phyloP scores from a whole-genome alignment of 2,113 vertebrate species.

The Bubalus kerabau region DNA sequence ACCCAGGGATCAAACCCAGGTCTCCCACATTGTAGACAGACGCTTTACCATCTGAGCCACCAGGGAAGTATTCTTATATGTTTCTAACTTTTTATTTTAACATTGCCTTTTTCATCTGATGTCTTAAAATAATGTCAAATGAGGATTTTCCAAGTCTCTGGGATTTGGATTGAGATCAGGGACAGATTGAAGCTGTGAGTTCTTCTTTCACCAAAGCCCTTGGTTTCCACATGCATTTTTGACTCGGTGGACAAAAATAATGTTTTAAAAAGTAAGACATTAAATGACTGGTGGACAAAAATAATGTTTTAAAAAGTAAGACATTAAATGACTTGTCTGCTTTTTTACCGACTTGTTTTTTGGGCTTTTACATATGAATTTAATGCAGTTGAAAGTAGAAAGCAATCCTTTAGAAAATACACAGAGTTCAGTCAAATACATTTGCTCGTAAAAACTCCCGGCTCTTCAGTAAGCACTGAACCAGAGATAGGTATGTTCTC shows the following conservation, averaged over 20 bases:
- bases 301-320: constrained; percentile 20
- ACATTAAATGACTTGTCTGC: neutral
- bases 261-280: constrained; percentile 22
- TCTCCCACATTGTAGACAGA: too few relatives aligned
- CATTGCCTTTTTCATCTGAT: neutral
- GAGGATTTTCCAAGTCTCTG: neutral
- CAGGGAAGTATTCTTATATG: neutral
- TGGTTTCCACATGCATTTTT: neutral
- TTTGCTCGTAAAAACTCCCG: constrained; percentile 51
- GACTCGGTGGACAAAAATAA: neutral
- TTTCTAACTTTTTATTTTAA: constrained; percentile 2
- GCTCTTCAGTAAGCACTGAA: constrained; percentile 48
- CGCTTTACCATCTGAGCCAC: too few relatives aligned
- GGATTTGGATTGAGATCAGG: neutral
- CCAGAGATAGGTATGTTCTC: constrained; percentile 28
- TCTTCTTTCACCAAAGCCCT: neutral
- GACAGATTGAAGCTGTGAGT: too few relatives aligned
- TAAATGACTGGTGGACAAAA: neutral
- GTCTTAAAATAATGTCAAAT: neutral
- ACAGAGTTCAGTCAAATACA: constrained; percentile 2
- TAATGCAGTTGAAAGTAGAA: neutral
- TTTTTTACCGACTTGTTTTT: constrained; percentile 44
- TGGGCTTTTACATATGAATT: constrained; percentile 24
- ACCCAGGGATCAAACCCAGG: too few relatives aligned
- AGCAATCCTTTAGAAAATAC: constrained; percentile 50